These are phyloP conservation scores for Temnothorax longispinosus DNA, from an alignment of 1,140 invertebrate genomes.

Conservation along the genomic window DNA sequence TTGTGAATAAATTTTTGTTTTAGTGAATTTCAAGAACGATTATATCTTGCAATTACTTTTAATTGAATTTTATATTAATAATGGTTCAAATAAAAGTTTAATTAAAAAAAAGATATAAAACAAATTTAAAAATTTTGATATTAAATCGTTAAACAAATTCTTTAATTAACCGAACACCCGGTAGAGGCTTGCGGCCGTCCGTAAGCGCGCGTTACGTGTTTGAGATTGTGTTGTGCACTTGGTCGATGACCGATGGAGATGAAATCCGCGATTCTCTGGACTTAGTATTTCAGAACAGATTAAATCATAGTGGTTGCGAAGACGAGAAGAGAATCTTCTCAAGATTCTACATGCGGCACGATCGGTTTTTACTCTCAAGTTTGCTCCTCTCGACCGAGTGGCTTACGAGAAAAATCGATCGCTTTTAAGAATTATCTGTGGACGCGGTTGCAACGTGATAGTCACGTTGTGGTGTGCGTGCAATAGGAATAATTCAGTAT, in stretches of 20 bases:
- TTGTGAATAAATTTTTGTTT: neutral
- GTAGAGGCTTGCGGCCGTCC: neutral
- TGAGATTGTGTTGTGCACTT: neutral
- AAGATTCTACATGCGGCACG: neutral
- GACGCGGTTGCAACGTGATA: conserved; percentile 74
- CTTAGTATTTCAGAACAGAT: conserved; percentile 21
- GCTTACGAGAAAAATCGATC: conserved; percentile 59
- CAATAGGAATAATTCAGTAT: conserved; percentile 63
- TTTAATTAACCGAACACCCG: neutral
- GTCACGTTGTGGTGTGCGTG: conserved; percentile 54
- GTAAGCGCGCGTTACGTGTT: neutral
- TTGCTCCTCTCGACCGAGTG: conserved; percentile 6
- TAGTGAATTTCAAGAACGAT: neutral
- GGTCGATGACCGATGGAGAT: conserved; percentile 18
- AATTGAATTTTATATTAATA: neutral
- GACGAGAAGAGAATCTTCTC: conserved; percentile 16
- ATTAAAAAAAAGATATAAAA: neutral
- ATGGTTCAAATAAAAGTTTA: neutral
- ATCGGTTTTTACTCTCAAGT: conserved; percentile 47
- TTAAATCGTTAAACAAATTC: neutral
- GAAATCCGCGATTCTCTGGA: conserved; percentile 7
- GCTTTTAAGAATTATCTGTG: conserved; percentile 74
- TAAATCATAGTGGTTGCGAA: neutral
- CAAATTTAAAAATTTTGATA: neutral
- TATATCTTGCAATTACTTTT: neutral